Conservation (phyloP, 2,888 invertebrate genomes). For the Dinocampus coccinellae region DNA sequence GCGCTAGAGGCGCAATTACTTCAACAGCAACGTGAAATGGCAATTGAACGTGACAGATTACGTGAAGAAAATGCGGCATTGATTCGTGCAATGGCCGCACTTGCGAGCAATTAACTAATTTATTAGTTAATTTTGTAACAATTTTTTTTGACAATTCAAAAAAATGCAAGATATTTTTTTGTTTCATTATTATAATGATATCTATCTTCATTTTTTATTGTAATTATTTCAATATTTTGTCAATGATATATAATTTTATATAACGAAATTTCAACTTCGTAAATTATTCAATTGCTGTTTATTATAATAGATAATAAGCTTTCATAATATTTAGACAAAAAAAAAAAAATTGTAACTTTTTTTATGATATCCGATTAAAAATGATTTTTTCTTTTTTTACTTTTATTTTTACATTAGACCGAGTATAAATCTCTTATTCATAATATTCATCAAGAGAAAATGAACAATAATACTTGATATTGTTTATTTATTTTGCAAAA, state of each 20-base stretch:
- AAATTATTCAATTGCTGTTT: too few relatives aligned
- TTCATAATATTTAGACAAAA: too few relatives aligned
- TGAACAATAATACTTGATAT: too few relatives aligned
- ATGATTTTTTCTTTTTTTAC: not conserved
- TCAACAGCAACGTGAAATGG: conserved; percentile 63
- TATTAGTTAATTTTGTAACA: conserved; percentile 2
- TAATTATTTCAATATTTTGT: not conserved
- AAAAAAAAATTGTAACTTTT: too few relatives aligned
- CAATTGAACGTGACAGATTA: conserved; percentile 62
- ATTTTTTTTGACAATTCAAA: not conserved
- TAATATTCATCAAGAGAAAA: too few relatives aligned
- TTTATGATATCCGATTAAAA: not conserved
- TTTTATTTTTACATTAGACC: not conserved
- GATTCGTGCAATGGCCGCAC: conserved; percentile 64
- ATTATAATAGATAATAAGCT: too few relatives aligned
- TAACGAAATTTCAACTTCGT: too few relatives aligned
- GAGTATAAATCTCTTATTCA: not conserved
- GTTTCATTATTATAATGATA: not conserved
- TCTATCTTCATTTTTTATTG: not conserved
- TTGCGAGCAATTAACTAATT: conserved; percentile 57
- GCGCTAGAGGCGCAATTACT: conserved; percentile 63
- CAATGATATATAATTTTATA: too few relatives aligned
- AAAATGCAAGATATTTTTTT: conserved; percentile 14
- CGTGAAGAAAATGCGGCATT: conserved; percentile 66
- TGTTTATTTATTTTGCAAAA: too few relatives aligned